Percentiles rank a stretch among this genome's conserved stretches.
Evolutionary conservation across 2,888 invertebrate genomes (phyloP).

Genomic region (Tenthredo livida): DNA sequence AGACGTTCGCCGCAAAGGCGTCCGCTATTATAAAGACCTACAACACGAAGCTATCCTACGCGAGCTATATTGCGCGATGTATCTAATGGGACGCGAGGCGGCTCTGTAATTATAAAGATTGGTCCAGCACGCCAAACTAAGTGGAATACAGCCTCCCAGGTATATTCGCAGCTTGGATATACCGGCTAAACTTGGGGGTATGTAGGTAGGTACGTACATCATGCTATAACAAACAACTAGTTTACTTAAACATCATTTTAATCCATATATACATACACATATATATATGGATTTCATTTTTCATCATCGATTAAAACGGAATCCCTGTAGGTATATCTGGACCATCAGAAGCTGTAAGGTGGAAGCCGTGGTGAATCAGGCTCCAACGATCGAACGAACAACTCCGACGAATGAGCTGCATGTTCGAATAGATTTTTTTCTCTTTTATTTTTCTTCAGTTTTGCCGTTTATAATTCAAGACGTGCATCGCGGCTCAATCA

Average conservation of each 20-base stretch:
- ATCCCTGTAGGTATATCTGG: neutral
- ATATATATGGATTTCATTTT: neutral
- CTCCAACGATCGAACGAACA: neutral
- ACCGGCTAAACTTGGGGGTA: conserved; percentile 2
- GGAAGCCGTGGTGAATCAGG: neutral
- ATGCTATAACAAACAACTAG: neutral
- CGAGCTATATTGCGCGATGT: conserved; percentile 37
- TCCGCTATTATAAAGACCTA: conserved; percentile 42
- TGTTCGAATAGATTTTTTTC: neutral
- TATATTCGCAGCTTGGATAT: conserved; percentile 40
- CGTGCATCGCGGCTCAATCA: conserved; percentile 29
- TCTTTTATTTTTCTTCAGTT: neutral
- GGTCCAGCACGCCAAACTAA: conserved; percentile 61
- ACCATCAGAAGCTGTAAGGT: neutral
- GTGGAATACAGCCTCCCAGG: conserved; percentile 58
- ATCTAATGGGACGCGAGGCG: conserved; percentile 72
- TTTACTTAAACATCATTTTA: neutral
- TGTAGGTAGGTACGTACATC: too few species aligned
- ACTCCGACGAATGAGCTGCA: neutral
- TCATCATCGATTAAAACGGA: neutral
- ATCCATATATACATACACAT: neutral
- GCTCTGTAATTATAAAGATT: conserved; percentile 76
- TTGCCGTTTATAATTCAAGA: conserved; percentile 34
- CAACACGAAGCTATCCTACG: conserved; percentile 23
- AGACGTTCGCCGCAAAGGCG: conserved; percentile 35